Evolutionary conservation across 2,113 vertebrate genomes (phyloP), one percentile per base, ranked within the genome.

Genomic region (Hassar affinis): DNA sequence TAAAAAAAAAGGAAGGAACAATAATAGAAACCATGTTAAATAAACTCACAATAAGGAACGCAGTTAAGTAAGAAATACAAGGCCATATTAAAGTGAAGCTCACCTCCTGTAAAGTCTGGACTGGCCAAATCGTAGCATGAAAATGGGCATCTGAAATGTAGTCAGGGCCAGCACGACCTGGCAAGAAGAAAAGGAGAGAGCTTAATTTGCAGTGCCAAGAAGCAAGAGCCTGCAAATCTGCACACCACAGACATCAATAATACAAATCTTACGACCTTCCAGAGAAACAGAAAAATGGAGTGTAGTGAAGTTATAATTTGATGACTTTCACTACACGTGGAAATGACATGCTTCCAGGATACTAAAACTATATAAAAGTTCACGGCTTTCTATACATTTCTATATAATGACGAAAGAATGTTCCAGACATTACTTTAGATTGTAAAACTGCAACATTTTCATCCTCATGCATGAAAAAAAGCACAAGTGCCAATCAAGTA

Each of bases 61-160:
- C 54, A 79, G 86, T 74, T 27, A 0, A 71, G 54, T 52, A 25
- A 7, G 4, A 52, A 45, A 7, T 30, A 30, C n/a, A 25, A 6
- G 51, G 38, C 0, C 64, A 71, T 35, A 27, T 45, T 30, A 8
- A 79, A 4, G n/a, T 4, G 30, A 2, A 78, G 25, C 66, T 93
- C 89, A 97, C 97, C 97, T 98, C 84, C 97, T 93, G 86, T 98
- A 98, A 0, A 98, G 94, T 88, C 94, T 96, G 83, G 97, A 98
- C 91, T 98, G 97, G 33, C 94, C 95, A 0, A 96, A 94, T 84
- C 88, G 94, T 75, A 97, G 75, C 92, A 98, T 92, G 79, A 97
- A 93, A 87, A 97, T 91, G 0, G 97, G 97, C 81, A 98, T 90
- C 85, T 95, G 95, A 90, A 97, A 98, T 1, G 97, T 97, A 0